These are phyloP conservation scores for Drosophila mercatorum DNA, from an alignment of 2,888 invertebrate species.

Conservation along the genomic window DNA sequence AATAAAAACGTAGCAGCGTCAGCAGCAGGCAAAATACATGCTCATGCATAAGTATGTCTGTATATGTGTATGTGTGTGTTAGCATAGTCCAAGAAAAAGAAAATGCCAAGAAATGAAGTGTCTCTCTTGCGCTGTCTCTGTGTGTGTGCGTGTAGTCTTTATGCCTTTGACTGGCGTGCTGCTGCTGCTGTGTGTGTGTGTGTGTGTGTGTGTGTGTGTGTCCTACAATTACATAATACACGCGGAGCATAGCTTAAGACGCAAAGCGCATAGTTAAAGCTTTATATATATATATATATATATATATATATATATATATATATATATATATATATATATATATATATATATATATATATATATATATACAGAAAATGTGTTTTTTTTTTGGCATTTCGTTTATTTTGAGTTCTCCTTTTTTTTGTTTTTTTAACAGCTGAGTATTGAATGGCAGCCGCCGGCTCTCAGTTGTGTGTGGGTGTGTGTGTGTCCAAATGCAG, in stretches of 20 bases:
- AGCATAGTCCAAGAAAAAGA: conserved; percentile 54
- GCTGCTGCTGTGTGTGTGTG: neutral
- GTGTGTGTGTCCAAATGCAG: conserved; percentile 31
- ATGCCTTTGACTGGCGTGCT: conserved; percentile 21
- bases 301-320: neutral
- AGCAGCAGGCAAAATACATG: conserved; percentile 53
- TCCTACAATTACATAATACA: conserved; percentile 76
- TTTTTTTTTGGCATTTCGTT: conserved; percentile 28
- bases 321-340: neutral
- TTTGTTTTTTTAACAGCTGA: conserved; percentile 3
- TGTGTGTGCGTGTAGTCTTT: conserved; percentile 35
- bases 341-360: neutral
- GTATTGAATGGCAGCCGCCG: conserved; percentile 28
- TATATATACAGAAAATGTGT: neutral
- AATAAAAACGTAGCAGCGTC: conserved; percentile 72
- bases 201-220: conserved; percentile 37
- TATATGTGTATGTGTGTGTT: conserved; percentile 29
- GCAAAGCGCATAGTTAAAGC: conserved; percentile 59
- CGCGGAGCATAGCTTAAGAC: conserved; percentile 70
- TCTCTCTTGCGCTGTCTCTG: conserved; percentile 55
- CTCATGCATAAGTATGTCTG: conserved; percentile 48
- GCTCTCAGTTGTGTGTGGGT: conserved; percentile 17
- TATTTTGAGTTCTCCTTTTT: conserved; percentile 7
- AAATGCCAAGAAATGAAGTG: conserved; percentile 77
- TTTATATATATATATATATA: conserved; percentile 8